Evolutionary conservation across 1,140 invertebrate species (phyloP), one percentile per base, ranked within the genome.

Genomic region (Aradophagus sp.): DNA sequence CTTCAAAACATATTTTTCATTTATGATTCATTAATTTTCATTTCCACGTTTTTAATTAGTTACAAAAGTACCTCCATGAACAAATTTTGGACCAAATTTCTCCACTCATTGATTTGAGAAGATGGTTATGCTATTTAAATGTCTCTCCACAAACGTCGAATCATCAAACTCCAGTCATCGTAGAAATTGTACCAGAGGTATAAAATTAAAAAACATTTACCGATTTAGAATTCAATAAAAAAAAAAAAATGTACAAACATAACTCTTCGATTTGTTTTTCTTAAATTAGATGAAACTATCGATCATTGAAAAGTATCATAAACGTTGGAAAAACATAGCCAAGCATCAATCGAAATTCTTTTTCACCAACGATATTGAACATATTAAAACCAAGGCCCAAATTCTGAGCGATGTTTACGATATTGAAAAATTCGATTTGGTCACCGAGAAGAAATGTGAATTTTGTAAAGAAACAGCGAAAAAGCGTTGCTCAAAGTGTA

Each of bases 31-130:
- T n/a, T n/a, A n/a, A n/a, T n/a, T n/a, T n/a, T n/a, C n/a, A n/a
- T n/a, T n/a, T n/a, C n/a, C n/a, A n/a, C n/a, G n/a, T n/a, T n/a
- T n/a, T n/a, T n/a, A n/a, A n/a, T n/a, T 2, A 91, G 89, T 78
- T 91, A 14, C 86, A 91, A 80, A 82, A 86, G 78, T 87, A 84
- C 67, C 69, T 93, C 14, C 86, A 89, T 4, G 91, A 93, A 42
- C 73, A 80, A 8, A 74, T 92, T 7, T 53, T 95, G 23, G 93
- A 94, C 77, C 93, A 95, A 84, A 82, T 95, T 47, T 88, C 92
- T 1, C 91, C 92, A 7, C 78, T 95, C 2, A 86, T 89, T 5
- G 92, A 94, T 32, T 80, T 95, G 3, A 91, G 93, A 80, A 87
- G 89, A 78, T 93, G 90, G 82, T 80, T 95, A 15, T 87, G 87